These are phyloP conservation scores for Unio pictorum DNA, from an alignment of 2,888 invertebrate species.

Conservation along the genomic window DNA sequence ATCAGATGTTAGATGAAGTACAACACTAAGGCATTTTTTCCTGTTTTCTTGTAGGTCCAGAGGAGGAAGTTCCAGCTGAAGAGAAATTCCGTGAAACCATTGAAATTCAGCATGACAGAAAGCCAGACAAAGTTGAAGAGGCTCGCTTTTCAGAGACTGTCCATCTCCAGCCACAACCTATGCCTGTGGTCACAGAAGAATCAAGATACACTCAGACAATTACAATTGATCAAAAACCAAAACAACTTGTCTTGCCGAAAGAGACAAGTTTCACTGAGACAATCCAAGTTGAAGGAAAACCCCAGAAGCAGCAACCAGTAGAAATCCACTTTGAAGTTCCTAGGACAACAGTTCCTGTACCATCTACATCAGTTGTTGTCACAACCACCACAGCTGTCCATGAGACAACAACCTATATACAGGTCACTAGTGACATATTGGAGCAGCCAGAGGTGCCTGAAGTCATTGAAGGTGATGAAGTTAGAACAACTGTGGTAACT, in stretches of 20 bases:
- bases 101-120: slow-evolving; percentile 48
- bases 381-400: slow-evolving; percentile 32
- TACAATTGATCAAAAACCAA: slow-evolving; percentile 31
- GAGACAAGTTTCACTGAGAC: slow-evolving; percentile 25
- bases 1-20: too few relatives aligned
- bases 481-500: slow-evolving; percentile 45
- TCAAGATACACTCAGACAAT: slow-evolving; percentile 41
- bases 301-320: slow-evolving; percentile 28
- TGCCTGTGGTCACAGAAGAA: slow-evolving; percentile 42
- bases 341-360: slow-evolving; percentile 16
- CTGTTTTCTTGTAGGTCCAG: slow-evolving; percentile 34
- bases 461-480: slow-evolving; percentile 50
- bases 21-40: too few relatives aligned
- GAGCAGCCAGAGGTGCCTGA: slow-evolving; percentile 38
- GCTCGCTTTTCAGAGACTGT: slow-evolving; percentile 33
- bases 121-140: slow-evolving; percentile 25
- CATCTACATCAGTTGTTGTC: slow-evolving; percentile 43
- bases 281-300: slow-evolving; percentile 21
- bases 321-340: slow-evolving; percentile 57
- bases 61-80: slow-evolving; percentile 54
- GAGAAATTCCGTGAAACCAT: slow-evolving; percentile 61
- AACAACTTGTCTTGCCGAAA: slow-evolving; percentile 13
- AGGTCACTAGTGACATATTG: slow-evolving; percentile 32
- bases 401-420: slow-evolving; percentile 31
- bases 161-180: slow-evolving; percentile 23